These are phyloP conservation scores for Paedocypris micromegethes DNA, from an alignment of 2,797 vertebrate genomes.

Conservation along the genomic window DNA sequence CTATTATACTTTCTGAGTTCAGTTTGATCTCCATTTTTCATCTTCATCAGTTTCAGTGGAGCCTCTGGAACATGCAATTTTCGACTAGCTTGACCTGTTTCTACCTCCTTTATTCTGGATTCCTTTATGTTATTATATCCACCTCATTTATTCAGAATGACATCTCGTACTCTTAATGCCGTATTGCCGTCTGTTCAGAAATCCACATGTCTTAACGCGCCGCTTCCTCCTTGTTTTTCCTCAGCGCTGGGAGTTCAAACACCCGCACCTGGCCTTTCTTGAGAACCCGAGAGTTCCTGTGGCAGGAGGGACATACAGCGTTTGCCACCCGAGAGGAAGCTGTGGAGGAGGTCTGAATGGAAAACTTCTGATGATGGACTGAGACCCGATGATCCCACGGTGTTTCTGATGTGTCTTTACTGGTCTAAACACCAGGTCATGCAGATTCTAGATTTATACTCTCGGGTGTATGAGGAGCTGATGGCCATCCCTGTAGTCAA, in stretches of 20 bases:
- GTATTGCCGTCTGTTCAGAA: no score
- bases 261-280: slow-evolving; percentile 89
- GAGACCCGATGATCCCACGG: neutral
- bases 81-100: no score
- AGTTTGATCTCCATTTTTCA: no score
- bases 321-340: slow-evolving; percentile 93
- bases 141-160: no score
- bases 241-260: slow-evolving; percentile 98
- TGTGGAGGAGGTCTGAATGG: slow-evolving; percentile 77
- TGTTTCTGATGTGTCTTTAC: neutral
- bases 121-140: no score
- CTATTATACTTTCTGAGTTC: no score
- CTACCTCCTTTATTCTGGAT: no score
- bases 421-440: slow-evolving; percentile 71
- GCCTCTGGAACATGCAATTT: no score
- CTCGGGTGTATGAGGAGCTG: slow-evolving; percentile 89
- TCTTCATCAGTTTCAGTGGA: no score
- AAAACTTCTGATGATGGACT: neutral
- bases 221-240: no score
- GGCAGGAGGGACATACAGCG: slow-evolving; percentile 96
- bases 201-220: no score
- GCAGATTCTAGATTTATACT: slow-evolving; percentile 91
- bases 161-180: no score
- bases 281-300: slow-evolving; percentile 95
- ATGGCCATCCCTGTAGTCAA: slow-evolving; percentile 96